Evolutionary conservation across 2,797 vertebrate genomes (phyloP).

Genomic region (Columba guinea): DNA sequence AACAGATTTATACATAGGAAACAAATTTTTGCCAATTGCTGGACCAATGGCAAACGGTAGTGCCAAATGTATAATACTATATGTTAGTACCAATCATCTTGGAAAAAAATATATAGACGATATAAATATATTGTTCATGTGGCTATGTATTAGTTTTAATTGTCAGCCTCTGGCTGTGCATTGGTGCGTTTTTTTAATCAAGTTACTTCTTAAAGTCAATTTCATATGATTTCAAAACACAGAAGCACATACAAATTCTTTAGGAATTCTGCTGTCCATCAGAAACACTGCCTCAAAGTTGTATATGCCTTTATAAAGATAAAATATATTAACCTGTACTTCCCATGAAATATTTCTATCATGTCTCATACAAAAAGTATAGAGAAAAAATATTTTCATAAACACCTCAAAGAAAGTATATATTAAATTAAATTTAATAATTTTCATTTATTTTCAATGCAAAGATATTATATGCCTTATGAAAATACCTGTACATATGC

Average conservation of each 20-base stretch:
- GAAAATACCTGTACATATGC: constrained; percentile 80
- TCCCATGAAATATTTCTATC: constrained; percentile 80
- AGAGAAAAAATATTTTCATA: constrained; percentile 85
- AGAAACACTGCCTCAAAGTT: constrained; percentile 90
- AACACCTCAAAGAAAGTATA: constrained; percentile 80
- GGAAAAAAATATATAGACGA: constrained; percentile 74
- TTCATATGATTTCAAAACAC: constrained; percentile 83
- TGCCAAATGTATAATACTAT: constrained; percentile 97
- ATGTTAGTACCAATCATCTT: constrained; percentile 84
- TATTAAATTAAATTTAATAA: constrained; percentile 81
- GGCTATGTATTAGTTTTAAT: constrained; percentile 83
- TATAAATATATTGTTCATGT: constrained; percentile 82
- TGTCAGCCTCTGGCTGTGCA: constrained; percentile 87
- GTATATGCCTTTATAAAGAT: constrained; percentile 89
- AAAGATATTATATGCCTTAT: constrained; percentile 84
- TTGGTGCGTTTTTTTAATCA: constrained; percentile 81
- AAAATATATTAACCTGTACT: constrained; percentile 78
- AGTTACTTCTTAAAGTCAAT: constrained; percentile 84
- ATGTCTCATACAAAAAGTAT: constrained; percentile 80
- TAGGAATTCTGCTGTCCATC: constrained; percentile 85
- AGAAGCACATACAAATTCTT: constrained; percentile 87
- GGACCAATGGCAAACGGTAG: constrained; percentile 99
- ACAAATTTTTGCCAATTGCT: constrained; percentile 95
- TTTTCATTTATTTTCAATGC: constrained; percentile 81
- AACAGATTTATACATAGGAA: constrained; percentile 86